Evolutionary conservation across 2,888 invertebrate species (phyloP).

Genomic region (Steinernema carpocapsae): DNA sequence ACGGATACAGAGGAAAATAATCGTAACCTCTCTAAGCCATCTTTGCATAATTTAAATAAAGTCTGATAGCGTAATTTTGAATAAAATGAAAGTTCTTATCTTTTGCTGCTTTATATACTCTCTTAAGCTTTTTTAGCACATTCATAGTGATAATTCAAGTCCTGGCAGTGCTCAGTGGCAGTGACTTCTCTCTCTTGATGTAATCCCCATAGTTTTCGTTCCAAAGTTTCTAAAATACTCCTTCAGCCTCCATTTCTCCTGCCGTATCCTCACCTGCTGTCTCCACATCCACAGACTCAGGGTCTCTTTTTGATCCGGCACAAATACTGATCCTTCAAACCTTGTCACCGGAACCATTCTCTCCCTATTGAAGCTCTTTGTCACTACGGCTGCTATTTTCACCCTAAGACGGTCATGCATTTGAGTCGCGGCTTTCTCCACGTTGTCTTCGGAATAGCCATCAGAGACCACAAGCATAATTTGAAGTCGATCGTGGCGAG

Average conservation of each 20-base stretch:
- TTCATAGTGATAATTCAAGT: too few relatives aligned
- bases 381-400: slow-evolving; percentile 51
- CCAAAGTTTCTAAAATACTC: slow-evolving; percentile 52
- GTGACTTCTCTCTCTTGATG: slow-evolving; percentile 50
- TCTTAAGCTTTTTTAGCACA: too few relatives aligned
- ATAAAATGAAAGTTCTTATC: too few relatives aligned
- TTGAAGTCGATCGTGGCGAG: slow-evolving; percentile 63
- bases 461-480: slow-evolving; percentile 63
- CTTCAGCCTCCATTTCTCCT: background rate
- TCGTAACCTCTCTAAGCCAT: too few relatives aligned
- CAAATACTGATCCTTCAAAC: slow-evolving; percentile 63
- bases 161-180: slow-evolving; percentile 6
- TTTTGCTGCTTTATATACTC: too few relatives aligned
- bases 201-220: slow-evolving; percentile 52
- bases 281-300: slow-evolving; percentile 66
- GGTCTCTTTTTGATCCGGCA: slow-evolving; percentile 60
- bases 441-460: slow-evolving; percentile 62
- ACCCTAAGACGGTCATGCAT: slow-evolving; percentile 63
- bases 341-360: slow-evolving; percentile 58
- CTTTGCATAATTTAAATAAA: too few relatives aligned
- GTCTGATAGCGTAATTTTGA: too few relatives aligned
- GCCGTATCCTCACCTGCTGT: slow-evolving; percentile 52
- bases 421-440: slow-evolving; percentile 56
- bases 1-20: too few relatives aligned
- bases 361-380: slow-evolving; percentile 52